Conservation (phyloP, 2,888 invertebrate genomes). For the Latheticus oryzae region DNA sequence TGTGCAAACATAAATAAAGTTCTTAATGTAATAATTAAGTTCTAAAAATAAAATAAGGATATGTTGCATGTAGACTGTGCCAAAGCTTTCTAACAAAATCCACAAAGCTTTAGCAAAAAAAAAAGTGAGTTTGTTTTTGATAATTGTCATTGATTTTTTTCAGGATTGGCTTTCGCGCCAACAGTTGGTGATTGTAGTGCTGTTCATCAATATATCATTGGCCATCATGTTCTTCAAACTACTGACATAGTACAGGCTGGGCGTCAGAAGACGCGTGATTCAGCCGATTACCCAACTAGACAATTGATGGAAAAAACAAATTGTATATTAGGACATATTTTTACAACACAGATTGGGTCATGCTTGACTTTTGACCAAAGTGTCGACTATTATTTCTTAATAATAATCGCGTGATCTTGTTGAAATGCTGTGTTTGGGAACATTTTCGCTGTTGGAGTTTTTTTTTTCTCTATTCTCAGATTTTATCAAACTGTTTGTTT, state of each 20-base stretch:
- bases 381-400: conserved; percentile 47
- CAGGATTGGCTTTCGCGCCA: conserved; percentile 98
- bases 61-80: too few relatives aligned
- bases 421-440: conserved; percentile 60
- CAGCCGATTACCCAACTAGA: conserved; percentile 38
- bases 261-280: conserved; percentile 53
- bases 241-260: conserved; percentile 86
- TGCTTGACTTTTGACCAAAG: conserved; percentile 37
- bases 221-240: conserved; percentile 96
- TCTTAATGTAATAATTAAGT: too few relatives aligned
- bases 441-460: conserved; percentile 64
- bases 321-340: conserved; percentile 51
- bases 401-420: conserved; percentile 52
- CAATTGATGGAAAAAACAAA: conserved; percentile 36
- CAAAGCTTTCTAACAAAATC: too few relatives aligned
- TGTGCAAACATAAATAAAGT: too few relatives aligned
- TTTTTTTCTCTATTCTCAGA: too few relatives aligned
- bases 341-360: conserved; percentile 45
- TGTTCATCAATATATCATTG: conserved; percentile 93
- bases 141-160: conserved; percentile 58
- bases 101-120: conserved; percentile 1
- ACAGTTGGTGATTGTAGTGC: conserved; percentile 92
- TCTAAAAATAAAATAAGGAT: too few relatives aligned
- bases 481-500: conserved; percentile 59
- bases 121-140: not conserved